A percentile compares a stretch with the other conserved stretches of the same genome.
These are phyloP conservation scores for Miichthys miiuy DNA, from an alignment of 2,797 vertebrate species.

Conservation along the genomic window DNA sequence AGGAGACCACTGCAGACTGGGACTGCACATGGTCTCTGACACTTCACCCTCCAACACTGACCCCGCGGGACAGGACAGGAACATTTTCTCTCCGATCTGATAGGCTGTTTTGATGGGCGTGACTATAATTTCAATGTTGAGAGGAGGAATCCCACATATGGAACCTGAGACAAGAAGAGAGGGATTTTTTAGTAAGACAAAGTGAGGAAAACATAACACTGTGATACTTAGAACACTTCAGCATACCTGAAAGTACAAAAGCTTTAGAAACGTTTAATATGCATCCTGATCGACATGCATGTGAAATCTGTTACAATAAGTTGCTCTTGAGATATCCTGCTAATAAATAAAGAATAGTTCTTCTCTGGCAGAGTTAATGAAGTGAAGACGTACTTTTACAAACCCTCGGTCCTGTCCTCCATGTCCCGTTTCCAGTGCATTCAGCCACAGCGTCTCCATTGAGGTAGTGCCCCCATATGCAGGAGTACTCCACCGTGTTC, in stretches of 20 bases:
- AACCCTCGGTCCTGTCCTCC: constrained; percentile 80
- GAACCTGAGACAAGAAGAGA: constrained; percentile 78
- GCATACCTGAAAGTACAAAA: neutral
- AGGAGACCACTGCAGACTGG: constrained; percentile 93
- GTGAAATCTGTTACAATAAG: neutral
- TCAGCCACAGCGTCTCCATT: constrained; percentile 83
- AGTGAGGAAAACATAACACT: neutral
- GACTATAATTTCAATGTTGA: constrained; percentile 77
- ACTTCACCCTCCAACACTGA: constrained; percentile 80
- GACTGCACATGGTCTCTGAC: constrained; percentile 83
- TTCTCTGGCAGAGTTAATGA: neutral
- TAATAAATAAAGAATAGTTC: neutral
- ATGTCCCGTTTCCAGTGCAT: constrained; percentile 86
- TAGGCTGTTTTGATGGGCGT: constrained; percentile 85
- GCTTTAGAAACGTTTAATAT: neutral
- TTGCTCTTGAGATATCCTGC: neutral
- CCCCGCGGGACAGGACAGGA: constrained; percentile 85
- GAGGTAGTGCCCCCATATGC: constrained; percentile 85
- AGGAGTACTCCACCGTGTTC: constrained; percentile 88
- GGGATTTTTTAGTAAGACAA: neutral
- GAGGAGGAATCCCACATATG: constrained; percentile 81
- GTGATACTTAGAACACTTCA: neutral
- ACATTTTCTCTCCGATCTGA: constrained; percentile 87
- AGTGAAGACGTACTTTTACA: constrained; percentile 80
- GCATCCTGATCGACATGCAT: neutral